Percentiles rank a stretch among this genome's conserved stretches.
Conservation (phyloP, 2,888 invertebrate genomes). For the Pollenia labialis region DNA sequence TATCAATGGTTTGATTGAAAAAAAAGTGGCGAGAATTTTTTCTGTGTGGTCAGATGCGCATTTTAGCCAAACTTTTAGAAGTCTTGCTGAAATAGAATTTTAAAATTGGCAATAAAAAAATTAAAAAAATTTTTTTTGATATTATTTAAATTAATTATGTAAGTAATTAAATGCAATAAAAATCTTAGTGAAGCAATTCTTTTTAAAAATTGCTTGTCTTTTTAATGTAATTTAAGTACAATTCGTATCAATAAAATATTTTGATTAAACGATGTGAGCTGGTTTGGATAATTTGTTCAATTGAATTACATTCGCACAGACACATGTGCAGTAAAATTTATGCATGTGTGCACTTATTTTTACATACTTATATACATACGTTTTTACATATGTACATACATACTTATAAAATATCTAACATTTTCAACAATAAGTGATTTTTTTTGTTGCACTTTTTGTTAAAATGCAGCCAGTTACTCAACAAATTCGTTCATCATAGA, state of each 20-base stretch:
- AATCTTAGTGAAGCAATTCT: slow-evolving; percentile 19
- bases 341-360: slow-evolving; percentile 16
- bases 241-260: slow-evolving; percentile 22
- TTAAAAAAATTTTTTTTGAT: no score
- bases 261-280: slow-evolving; percentile 28
- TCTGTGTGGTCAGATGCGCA: no score
- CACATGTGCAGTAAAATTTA: neutral
- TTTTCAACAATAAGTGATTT: no score
- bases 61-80: no score
- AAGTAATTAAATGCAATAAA: no score
- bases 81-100: no score
- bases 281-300: slow-evolving; percentile 20
- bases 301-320: neutral
- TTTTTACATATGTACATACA: neutral
- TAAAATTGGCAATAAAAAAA: no score
- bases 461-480: slow-evolving; percentile 5
- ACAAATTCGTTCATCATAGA: slow-evolving; percentile 31
- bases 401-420: no score
- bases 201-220: slow-evolving; percentile 14
- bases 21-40: no score
- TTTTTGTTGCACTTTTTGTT: neutral
- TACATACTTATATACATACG: neutral
- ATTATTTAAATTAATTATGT: no score
- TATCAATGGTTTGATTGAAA: no score
- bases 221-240: slow-evolving; percentile 29